Conservation (phyloP, 2,888 invertebrate species). For the Macroteleia sp. region DNA sequence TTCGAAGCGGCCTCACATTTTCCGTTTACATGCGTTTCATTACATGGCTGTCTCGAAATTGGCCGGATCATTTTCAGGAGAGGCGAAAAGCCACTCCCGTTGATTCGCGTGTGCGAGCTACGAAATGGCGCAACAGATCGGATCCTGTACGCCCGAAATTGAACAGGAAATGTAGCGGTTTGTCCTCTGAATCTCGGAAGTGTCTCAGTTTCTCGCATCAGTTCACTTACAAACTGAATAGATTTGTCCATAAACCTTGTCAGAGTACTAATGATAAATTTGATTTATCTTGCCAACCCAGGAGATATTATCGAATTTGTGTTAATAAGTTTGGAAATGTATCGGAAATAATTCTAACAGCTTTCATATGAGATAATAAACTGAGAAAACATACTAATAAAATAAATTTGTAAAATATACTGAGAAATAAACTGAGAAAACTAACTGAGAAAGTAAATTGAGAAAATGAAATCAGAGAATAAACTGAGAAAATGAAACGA, state of each 20-base stretch:
- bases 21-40: slow-evolving; percentile 23
- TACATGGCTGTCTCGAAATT: slow-evolving; percentile 8
- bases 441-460: no score
- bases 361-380: no score
- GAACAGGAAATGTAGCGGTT: slow-evolving; percentile 82
- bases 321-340: no score
- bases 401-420: no score
- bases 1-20: no score
- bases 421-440: no score
- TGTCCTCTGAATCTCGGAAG: slow-evolving; percentile 74
- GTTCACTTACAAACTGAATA: slow-evolving; percentile 23
- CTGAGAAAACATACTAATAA: no score
- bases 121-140: slow-evolving; percentile 34
- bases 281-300: no score
- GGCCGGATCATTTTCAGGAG: slow-evolving; percentile 21
- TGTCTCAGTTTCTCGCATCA: slow-evolving; percentile 41
- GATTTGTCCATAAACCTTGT: slow-evolving; percentile 2
- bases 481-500: no score
- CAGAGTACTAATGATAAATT: slow-evolving; percentile 15
- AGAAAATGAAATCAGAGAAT: no score
- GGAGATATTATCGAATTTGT: no score
- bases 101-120: slow-evolving; percentile 12
- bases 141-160: slow-evolving; percentile 78
- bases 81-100: slow-evolving; percentile 16
- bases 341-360: no score